Conservation (phyloP, 2,888 invertebrate genomes). For the Andrena fulva region DNA sequence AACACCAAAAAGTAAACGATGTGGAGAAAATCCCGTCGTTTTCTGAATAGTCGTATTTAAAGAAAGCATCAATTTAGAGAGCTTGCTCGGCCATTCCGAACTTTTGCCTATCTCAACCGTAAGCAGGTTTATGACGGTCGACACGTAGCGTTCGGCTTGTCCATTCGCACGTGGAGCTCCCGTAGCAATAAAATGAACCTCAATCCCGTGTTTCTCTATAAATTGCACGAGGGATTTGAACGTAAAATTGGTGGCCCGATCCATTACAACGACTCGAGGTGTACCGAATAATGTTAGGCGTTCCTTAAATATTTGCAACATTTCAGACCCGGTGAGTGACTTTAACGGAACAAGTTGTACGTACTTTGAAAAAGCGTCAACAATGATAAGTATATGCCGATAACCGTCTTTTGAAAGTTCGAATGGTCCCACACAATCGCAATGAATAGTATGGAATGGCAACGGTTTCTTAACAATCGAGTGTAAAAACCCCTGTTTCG, state of each 20-base stretch:
- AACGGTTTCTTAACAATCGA: slow-evolving; percentile 1
- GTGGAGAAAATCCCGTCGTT: slow-evolving; percentile 8
- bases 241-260: slow-evolving; percentile 29
- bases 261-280: slow-evolving; percentile 7
- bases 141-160: neutral
- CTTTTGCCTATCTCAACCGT: neutral
- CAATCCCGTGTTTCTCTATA: slow-evolving; percentile 36
- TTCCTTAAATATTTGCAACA: slow-evolving; percentile 14
- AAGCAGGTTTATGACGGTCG: slow-evolving; percentile 7
- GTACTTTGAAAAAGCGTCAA: slow-evolving; percentile 47
- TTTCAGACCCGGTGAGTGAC: slow-evolving; percentile 1
- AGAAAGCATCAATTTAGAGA: neutral
- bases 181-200: neutral
- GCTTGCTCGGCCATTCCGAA: slow-evolving; percentile 1
- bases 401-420: slow-evolving; percentile 19
- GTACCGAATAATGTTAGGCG: slow-evolving; percentile 17
- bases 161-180: neutral
- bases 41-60: neutral
- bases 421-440: slow-evolving; percentile 30
- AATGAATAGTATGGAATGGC: slow-evolving; percentile 9
- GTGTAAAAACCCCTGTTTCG: slow-evolving; percentile 11
- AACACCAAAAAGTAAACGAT: slow-evolving; percentile 6
- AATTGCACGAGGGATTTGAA: slow-evolving; percentile 48
- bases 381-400: slow-evolving; percentile 14
- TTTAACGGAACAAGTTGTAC: slow-evolving; percentile 40